Base-by-base conservation (phyloP, 2,888 invertebrate species). In the Euproctis similis region DNA sequence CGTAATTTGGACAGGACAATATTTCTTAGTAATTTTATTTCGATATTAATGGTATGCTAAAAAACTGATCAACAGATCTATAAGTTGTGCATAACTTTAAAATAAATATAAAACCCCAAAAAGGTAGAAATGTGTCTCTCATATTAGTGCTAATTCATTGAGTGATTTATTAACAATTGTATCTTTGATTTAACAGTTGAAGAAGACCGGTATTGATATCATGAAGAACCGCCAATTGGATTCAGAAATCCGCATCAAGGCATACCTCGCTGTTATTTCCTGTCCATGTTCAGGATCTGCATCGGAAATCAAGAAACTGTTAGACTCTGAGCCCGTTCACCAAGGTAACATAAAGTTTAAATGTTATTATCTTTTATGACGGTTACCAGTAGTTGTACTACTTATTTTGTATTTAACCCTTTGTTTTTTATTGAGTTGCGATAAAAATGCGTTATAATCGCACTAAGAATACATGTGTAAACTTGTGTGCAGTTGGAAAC, bases 191-290 rank as follows among this genome's bases (percentile, higher is more conserved):
- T 31, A 2, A 30, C 37, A 85, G 85, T 25, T 85, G 7, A 74
- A 85, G 60, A 74, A 68, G 10, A 70, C 87, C 7, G 89, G 90
- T 1, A 35, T 90, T 31, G 85, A 87, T 6, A 67, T 93, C 2
- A 71, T 95, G 55, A 89, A 89, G 49, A 90, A 95, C 67, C 85
- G 80, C 1, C 89, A 91, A 29, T 88, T 93, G 60, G 95, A 96
- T 68, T 90, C 94, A 0, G 96, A 97, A 71, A 77, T 97, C 35
- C 89, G 97, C 24, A 96, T 96, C 65, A 92, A 92, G 66, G 92
- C 92, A 0, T 97, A 95, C 64, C 80, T 95, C 20, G 89, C 91
- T 0, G 74, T 91, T 2, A 90, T 93, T 30, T 78, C 87, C 8
- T 96, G 96, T 49, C 92, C 96, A 0, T 90, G 87, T 38, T 87